A percentile compares a stretch with the other conserved stretches of the same genome.
These are phyloP conservation scores for Chrysodeixis includens DNA, from an alignment of 2,888 invertebrate species.

Conservation along the genomic window DNA sequence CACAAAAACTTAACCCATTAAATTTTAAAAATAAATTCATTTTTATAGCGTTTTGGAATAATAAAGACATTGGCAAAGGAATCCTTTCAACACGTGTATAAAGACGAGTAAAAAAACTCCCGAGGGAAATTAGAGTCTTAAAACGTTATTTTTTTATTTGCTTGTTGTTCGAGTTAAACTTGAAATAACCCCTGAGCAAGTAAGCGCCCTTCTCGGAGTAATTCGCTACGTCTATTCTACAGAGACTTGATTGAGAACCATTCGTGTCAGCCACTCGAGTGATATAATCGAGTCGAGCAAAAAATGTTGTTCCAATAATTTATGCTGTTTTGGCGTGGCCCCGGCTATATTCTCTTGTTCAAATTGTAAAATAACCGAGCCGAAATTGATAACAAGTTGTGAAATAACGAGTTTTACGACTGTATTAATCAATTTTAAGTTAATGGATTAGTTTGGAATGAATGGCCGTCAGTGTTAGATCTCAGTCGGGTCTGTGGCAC, in stretches of 20 bases:
- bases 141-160: conserved; percentile 17
- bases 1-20: not conserved
- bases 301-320: conserved; percentile 37
- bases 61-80: not conserved
- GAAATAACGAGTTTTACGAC: conserved; percentile 40
- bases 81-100: conserved; percentile 12
- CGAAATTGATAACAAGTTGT: conserved; percentile 22
- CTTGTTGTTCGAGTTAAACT: conserved; percentile 25
- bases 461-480: conserved; percentile 20
- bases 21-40: not conserved
- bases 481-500: conserved; percentile 11
- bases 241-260: conserved; percentile 41
- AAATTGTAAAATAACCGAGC: conserved; percentile 30
- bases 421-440: conserved; percentile 41
- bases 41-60: not conserved
- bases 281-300: conserved; percentile 36
- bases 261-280: conserved; percentile 44
- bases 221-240: conserved; percentile 29
- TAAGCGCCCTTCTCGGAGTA: conserved; percentile 27
- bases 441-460: conserved; percentile 39
- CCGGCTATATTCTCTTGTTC: conserved; percentile 14
- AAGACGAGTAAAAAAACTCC: conserved; percentile 16
- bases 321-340: conserved; percentile 27
- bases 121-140: conserved; percentile 31
- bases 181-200: conserved; percentile 33